phyloP scores from a whole-genome alignment of 2,797 vertebrate genomes.

The Rhyacichthys aspro region DNA sequence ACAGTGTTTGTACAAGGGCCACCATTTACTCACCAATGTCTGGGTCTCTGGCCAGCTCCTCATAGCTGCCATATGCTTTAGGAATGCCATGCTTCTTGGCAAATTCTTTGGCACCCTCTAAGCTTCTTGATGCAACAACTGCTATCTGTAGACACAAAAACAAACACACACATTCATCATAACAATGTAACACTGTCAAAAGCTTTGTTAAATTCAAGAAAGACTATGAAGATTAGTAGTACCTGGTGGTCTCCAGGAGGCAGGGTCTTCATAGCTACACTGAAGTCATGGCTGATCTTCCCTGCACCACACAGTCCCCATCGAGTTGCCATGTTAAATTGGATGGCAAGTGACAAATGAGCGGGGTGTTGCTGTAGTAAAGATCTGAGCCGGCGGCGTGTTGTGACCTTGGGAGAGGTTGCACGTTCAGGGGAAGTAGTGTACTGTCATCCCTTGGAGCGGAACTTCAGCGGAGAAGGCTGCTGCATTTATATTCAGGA shows the following conservation, averaged over 20 bases:
- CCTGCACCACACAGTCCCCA: conserved; percentile 82
- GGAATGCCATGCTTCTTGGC: conserved; percentile 74
- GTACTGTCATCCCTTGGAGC: conserved; percentile 44
- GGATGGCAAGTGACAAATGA: conserved; percentile 49
- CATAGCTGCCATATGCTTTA: conserved; percentile 78
- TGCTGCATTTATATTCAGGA: conserved; percentile 67
- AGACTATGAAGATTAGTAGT: conserved; percentile 18
- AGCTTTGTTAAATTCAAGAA: conserved; percentile 7
- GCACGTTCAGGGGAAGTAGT: conserved; percentile 40
- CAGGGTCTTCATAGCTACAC: conserved; percentile 75
- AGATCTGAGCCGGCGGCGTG: conserved; percentile 43
- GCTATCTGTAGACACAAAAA: conserved; percentile 61
- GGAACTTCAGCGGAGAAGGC: conserved; percentile 30
- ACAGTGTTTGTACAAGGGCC: conserved; percentile 11
- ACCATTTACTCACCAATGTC: conserved; percentile 72
- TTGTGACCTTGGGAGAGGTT: conserved; percentile 63
- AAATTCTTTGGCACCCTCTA: conserved; percentile 73
- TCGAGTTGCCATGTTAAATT: conserved; percentile 71
- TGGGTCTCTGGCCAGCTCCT: conserved; percentile 75
- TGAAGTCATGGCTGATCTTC: conserved; percentile 82
- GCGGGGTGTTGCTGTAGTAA: conserved; percentile 27
- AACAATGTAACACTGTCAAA: background rate
- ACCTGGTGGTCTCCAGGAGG: conserved; percentile 80
- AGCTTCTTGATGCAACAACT: conserved; percentile 77
- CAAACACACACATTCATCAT: conserved; percentile 19